Evolutionary conservation across 2,113 vertebrate genomes (phyloP), one percentile per base, ranked within the genome.

Genomic region (Synchiropus splendidus): DNA sequence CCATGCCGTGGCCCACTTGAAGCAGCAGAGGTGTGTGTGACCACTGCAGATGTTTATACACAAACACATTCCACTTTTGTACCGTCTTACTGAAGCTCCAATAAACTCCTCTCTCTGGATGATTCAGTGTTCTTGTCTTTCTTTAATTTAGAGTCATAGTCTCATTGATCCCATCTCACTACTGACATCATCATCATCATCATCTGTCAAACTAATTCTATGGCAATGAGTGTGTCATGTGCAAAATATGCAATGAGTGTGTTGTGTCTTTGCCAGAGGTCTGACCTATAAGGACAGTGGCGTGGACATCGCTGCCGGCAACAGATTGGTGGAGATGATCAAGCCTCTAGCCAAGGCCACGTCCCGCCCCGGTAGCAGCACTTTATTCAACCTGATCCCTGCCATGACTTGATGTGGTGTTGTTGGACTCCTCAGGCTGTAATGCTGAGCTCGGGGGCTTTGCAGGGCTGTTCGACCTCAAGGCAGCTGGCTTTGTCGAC

Each of bases 261-360:
- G 14, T 12, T 10, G 2, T 67, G 33, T 79, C 34, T 67, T 60
- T 74, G 50, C 35, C 82, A 97, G 94, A 70, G 83, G 86, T 52
- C 74, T 98, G 70, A 95, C 91, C 16, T 99, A 99, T 51, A 97
- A 91, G 73, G 91, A 89, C 64, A 91, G 93, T 4, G 95, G 95
- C 5, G 94, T 99, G 70, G 89, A 99, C 79, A 90, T 98, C 17
- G 83, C 77, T 15, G 90, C 93, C 15, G 95, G 92, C 10, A 95
- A 97, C 82, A 75, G 49, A 54, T 77, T 98, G 59, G 90, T 99
- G 75, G 85, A 91, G 61, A 71, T 82, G 54, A 94, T 99, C 75
- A 94, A 97, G 37, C 92, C 92, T 58, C 77, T 97, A 58, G 94
- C 94, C 42, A 90, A 89, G 78, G 86, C 91, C 3, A 98, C 94